Base-by-base conservation (phyloP, 1,140 invertebrate species). In the Fragariocoptes setiger region DNA sequence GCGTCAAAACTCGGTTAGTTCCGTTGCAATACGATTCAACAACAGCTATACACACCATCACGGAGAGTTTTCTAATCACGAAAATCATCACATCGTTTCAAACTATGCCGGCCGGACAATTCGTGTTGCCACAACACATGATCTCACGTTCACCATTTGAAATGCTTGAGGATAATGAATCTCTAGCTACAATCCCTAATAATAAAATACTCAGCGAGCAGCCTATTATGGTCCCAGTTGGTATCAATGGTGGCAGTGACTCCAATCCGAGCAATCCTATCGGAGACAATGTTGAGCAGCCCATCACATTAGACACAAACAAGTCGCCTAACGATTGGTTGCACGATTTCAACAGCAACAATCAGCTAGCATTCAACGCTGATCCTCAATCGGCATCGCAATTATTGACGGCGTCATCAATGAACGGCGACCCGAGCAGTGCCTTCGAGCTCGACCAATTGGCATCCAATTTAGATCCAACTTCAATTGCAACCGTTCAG, bases 251-350 rank as follows among this genome's bases (percentile, higher is more conserved):
- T n/a, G n/a, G n/a, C n/a, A n/a, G n/a, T n/a, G n/a, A n/a, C n/a
- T n/a, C n/a, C n/a, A n/a, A n/a, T n/a, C n/a, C n/a, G n/a, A n/a
- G n/a, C n/a, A n/a, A n/a, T n/a, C n/a, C n/a, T n/a, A n/a, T n/a
- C n/a, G n/a, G n/a, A n/a, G n/a, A n/a, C n/a, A 8, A 31, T 8
- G 8, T 8, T 8, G 25, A 76, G 51, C 72, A 74, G 48, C 53
- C 75, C 14, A 71, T 73, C 3, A 54, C 74, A 2, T 51, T 75
- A 3, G 63, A 71, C 45, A n/a, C n/a, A n/a, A 8, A 8, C 8
- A 31, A 31, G 25, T 8, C 8, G 8, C 25, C 25, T 8, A 31
- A 31, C 25, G 25, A 31, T n/a, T 31, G 25, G 25, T 31, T 31
- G 25, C 25, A 31, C 25, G 25, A 31, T n/a, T 31, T 31, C n/a